Base-by-base conservation (phyloP, 1,140 invertebrate genomes). In the Drosophila chauvacae region DNA sequence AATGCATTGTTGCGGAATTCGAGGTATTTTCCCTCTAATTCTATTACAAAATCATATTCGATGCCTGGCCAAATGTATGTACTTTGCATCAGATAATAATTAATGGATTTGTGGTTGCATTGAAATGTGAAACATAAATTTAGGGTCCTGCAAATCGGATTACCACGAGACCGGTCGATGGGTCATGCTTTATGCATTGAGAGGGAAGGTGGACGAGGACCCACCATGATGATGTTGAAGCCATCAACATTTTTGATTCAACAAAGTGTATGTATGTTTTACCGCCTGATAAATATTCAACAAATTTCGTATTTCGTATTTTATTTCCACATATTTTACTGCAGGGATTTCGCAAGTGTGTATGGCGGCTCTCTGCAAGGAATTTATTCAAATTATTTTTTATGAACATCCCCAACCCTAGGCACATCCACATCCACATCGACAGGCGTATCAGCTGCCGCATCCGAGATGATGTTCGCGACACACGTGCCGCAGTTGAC, bases 401-500 rank as follows among this genome's bases (percentile, higher is more conserved):
- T 72, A 69, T 71, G 75, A 73, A 35, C 56, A 48, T 14, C 6
- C 50, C 50, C 28, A 20, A 20, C 33, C 30, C 48, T 13, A 30
- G n/a, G 3, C 51, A 63, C 69, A 65, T 64, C 9, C 48, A 47
- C 51, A 56, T 65, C 59, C 48, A 47, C 51, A 56, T 65, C 59
- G 51, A 60, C 70, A 80, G 61, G 26, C 64, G 13, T 39, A 56
- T 56, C 53, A 56, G 53, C 53, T 56, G 53, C 35, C 53, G 59
- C 65, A 65, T 69, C 59, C 59, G 53, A 65, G 66, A 51, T 62
- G 57, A 76, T 83, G 70, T 71, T 75, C 60, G 50, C 59, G 61
- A 30, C 80, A 87, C 83, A 87, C 83, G 83, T 87, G 83, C 83
- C 83, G 47, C 83, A 80, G 69, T 80, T 87, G 83, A 71, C 80